Conservation (phyloP, 2,113 vertebrate genomes). For the Grus americana region DNA sequence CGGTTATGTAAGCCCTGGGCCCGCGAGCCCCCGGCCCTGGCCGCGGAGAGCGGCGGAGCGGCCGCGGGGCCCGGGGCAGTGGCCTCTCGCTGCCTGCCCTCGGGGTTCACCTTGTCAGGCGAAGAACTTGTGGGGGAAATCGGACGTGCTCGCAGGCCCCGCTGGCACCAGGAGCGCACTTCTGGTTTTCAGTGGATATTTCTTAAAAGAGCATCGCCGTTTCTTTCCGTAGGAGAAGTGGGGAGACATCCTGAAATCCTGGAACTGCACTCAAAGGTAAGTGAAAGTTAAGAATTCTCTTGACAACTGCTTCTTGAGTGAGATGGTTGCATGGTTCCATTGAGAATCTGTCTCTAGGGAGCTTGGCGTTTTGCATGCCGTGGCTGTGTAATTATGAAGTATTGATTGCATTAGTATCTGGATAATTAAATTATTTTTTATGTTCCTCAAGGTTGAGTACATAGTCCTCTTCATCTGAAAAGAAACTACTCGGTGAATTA, state of each 20-base stretch:
- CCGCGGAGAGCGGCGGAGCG: background rate
- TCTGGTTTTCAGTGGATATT: rapidly evolving
- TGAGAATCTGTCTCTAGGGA: background rate
- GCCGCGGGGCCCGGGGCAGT: background rate
- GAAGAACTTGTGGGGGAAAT: background rate
- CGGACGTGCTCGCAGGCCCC: background rate
- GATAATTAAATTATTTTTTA: background rate
- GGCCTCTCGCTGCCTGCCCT: background rate
- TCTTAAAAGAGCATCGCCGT: background rate
- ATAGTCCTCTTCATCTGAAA: background rate
- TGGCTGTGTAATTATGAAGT: background rate
- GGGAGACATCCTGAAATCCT: background rate
- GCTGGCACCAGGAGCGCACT: background rate
- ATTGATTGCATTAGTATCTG: background rate
- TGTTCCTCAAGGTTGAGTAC: background rate
- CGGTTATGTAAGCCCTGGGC: background rate
- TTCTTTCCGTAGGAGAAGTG: background rate
- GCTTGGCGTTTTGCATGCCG: background rate
- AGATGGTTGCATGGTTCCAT: background rate
- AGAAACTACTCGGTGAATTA: background rate
- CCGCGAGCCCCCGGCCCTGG: background rate
- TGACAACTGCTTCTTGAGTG: background rate
- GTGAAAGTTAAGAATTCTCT: background rate
- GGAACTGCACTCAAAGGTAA: background rate
- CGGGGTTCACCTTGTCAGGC: background rate